These are phyloP conservation scores for Nymphicus hollandicus DNA, from an alignment of 2,113 vertebrate genomes.

Conservation along the genomic window DNA sequence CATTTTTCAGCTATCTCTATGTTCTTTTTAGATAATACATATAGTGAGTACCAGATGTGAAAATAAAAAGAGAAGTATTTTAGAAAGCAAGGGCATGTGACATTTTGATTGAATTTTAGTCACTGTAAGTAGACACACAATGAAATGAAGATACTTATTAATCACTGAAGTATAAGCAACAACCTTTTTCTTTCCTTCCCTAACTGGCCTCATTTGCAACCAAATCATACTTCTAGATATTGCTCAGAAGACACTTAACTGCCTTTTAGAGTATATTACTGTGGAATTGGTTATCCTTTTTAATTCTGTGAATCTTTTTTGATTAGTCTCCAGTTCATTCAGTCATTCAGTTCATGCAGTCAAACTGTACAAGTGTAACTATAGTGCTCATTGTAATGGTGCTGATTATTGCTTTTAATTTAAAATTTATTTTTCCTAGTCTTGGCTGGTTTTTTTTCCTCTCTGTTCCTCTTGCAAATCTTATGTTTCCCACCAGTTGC, in stretches of 20 bases:
- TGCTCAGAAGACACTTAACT: not conserved
- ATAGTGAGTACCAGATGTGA: not conserved
- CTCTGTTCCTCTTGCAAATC: not conserved
- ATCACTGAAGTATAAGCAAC: constrained; percentile 6
- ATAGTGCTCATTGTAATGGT: not conserved
- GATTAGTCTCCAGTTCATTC: constrained; percentile 9
- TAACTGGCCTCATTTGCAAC: constrained; percentile 18
- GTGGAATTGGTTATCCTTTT: not conserved
- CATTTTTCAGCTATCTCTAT: constrained; percentile 28
- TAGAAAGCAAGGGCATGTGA: not conserved
- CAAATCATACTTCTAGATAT: not conserved
- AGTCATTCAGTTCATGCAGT: not conserved
- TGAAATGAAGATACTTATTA: constrained; percentile 49
- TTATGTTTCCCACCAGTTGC: not conserved
- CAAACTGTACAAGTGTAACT: not conserved
- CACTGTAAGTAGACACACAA: constrained; percentile 23
- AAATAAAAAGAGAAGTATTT: constrained; percentile 37
- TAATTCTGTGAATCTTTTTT: not conserved
- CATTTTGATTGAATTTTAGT: constrained; percentile 49
- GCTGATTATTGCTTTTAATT: constrained; percentile 12
- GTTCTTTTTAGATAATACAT: not conserved
- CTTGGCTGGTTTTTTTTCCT: not conserved
- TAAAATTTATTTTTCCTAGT: not conserved
- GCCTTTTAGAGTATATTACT: not conserved
- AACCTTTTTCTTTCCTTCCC: not conserved